Evolutionary conservation across 2,888 invertebrate genomes (phyloP), one percentile per base, ranked within the genome.

Genomic region (Drosophila helvetica): DNA sequence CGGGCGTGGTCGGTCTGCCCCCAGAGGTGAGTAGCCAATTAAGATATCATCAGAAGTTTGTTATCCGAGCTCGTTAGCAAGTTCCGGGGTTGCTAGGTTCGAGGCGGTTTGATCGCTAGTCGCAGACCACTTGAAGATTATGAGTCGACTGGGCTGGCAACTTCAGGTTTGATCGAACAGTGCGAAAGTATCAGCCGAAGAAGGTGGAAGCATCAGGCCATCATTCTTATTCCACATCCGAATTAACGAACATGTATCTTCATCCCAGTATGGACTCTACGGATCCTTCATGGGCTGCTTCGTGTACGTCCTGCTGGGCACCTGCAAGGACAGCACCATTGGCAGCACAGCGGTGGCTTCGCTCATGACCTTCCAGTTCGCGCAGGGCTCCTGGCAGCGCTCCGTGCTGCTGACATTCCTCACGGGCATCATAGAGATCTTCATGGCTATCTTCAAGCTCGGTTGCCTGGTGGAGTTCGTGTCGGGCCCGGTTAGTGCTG

Each of bases 311-410:
- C 91, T 98, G 72, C 93, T 98, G 79, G 98, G 98, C 47, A 97
- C 97, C 63, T 97, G 97, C 91, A 97, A 97, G 92, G 98, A 98
- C 90, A 96, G 97, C 77, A 98, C 98, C 2, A 94, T 98, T 84
- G 98, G 98, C 9, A 98, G 98, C 42, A 98, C 98, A 1, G 98
- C 98, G 74, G 97, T 98, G 79, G 95, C 97, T 77, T 97, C 98
- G 1, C 93, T 98, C 59, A 94, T 98, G 89, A 97, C 97, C 1
- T 96, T 94, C 90, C 96, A 96, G 92, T 94, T 96, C 33, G 94
- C 96, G 0, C 93, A 94, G 45, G 95, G 95, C 27, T 90, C 91
- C 18, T 92, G 92, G 92, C 95, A 97, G 89, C 82, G 90, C 9
- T 96, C 96, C 0, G 94, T 96, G 43, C 92, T 97, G 30, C 93